Base-by-base conservation (phyloP, 2,113 vertebrate species). In the Neomonachus schauinslandi region DNA sequence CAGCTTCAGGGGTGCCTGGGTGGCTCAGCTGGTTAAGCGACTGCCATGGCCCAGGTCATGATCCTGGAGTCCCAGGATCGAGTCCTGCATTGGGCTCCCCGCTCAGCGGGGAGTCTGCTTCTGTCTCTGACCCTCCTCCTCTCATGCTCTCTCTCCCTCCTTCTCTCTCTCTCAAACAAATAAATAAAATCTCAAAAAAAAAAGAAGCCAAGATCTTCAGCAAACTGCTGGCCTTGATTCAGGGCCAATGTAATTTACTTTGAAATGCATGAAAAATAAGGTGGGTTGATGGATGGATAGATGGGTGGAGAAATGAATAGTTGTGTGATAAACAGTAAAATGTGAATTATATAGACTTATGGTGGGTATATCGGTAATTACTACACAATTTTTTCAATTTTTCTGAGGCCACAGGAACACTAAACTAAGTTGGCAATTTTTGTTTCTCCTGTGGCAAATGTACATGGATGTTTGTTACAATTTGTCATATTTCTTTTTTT, bases 221-320 rank as follows among this genome's bases (percentile, higher is more conserved):
- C 98, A 99, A 99, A 98, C 99, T 98, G 97, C 10, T 2, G 98
- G 99, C 98, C 99, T 99, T 99, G 99, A 99, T 99, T 99, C 49
- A 99, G 98, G 99, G 99, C 42, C 7, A 4, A 16, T 84, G 57
- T 74, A 61, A 82, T 74, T 82, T 71, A 95, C 71, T 79, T 53
- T 86, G 80, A 95, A 76, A 69, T 59, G 71, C 31, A 46, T 76
- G n/a, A 63, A 91, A 79, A 86, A 55, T 59, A 57, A 77, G 36
- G 36, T 19, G 61, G 39, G 61, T 26, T 71, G 51, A 53, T 53
- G 53, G 74, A 69, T 69, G 74, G 51, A 71, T 15, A 87, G 33
- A 71, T 18, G 31, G 89, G 26, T 71, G n/a, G 51, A 59, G 19
- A 61, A 61, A 92, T 51, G 18, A 33, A 79, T 9, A 61, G 33